Evolutionary conservation across 2,797 vertebrate species (phyloP).

Genomic region (Lepus oiostolus): DNA sequence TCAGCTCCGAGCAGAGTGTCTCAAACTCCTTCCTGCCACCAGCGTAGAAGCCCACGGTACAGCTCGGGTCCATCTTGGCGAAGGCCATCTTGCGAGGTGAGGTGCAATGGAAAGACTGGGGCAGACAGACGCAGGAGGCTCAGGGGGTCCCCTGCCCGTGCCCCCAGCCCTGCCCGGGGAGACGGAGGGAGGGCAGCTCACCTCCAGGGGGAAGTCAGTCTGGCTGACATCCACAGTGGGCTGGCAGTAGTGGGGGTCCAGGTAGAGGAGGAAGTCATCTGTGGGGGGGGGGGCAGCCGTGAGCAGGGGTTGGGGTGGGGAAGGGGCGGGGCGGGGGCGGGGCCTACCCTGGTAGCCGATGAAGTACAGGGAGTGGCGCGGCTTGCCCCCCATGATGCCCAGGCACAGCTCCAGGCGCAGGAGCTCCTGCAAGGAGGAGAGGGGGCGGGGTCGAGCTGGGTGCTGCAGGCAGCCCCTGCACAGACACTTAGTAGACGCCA

Average conservation of each 20-base stretch:
- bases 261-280: slow-evolving; percentile 96
- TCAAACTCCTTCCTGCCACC: slow-evolving; percentile 93
- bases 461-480: background rate
- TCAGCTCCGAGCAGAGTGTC: slow-evolving; percentile 91
- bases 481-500: background rate
- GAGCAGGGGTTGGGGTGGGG: background rate
- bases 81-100: slow-evolving; percentile 96
- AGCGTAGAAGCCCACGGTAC: slow-evolving; percentile 96
- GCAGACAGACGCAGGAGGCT: background rate
- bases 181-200: slow-evolving; percentile 74
- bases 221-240: slow-evolving; percentile 92
- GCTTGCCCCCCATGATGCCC: slow-evolving; percentile 96
- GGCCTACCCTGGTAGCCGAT: slow-evolving; percentile 94
- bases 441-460: fast-evolving
- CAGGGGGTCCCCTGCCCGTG: background rate
- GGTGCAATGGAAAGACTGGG: slow-evolving; percentile 95
- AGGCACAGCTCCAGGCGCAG: slow-evolving; percentile 93
- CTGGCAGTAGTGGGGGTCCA: slow-evolving; percentile 97
- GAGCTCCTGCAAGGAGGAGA: slow-evolving; percentile 90
- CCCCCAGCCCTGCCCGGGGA: background rate
- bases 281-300: background rate
- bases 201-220: slow-evolving; percentile 92
- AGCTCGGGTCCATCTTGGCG: slow-evolving; percentile 96
- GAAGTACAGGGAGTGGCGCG: slow-evolving; percentile 96
- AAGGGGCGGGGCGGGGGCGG: fast-evolving